phyloP scores from a whole-genome alignment of 2,888 invertebrate species.

The Corythucha ciliata region DNA sequence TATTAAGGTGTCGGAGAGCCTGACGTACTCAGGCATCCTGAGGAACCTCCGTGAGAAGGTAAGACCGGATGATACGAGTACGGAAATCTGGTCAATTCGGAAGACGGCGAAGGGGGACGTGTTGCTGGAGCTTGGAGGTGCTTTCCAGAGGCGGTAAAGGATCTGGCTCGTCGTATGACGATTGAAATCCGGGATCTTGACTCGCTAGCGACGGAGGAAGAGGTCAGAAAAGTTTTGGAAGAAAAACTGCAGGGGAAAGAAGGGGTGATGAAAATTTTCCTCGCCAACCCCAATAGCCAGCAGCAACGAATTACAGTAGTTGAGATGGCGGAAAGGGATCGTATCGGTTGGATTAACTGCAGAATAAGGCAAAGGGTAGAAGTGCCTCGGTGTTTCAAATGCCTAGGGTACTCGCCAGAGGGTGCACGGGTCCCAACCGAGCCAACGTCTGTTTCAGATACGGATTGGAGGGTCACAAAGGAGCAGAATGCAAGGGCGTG shows the following conservation, averaged over 20 bases:
- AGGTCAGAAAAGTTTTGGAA: too few species aligned
- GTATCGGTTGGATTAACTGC: too few species aligned
- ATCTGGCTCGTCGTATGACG: not conserved
- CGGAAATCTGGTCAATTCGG: constrained; percentile 3
- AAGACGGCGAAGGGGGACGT: constrained; percentile 5
- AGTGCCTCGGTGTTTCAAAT: too few species aligned
- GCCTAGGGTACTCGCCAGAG: too few species aligned
- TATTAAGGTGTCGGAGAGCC: not conserved
- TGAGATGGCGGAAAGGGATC: not conserved
- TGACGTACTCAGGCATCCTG: constrained; percentile 2
- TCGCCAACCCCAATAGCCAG: constrained; percentile 1
- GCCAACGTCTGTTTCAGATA: too few species aligned
- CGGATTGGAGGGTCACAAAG: too few species aligned
- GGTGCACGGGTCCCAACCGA: too few species aligned
- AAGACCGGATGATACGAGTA: constrained; percentile 3
- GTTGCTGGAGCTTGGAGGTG: not conserved
- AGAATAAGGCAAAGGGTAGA: too few species aligned
- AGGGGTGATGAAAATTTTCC: not conserved
- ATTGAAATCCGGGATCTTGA: not conserved
- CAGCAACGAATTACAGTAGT: not conserved
- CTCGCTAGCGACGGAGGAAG: not conserved
- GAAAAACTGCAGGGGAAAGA: too few species aligned
- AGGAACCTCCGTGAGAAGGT: constrained; percentile 9
- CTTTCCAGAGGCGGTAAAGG: not conserved
- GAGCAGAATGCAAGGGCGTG: too few species aligned